phyloP scores from a whole-genome alignment of 2,797 vertebrate species.

The Eulemur mongoz region DNA sequence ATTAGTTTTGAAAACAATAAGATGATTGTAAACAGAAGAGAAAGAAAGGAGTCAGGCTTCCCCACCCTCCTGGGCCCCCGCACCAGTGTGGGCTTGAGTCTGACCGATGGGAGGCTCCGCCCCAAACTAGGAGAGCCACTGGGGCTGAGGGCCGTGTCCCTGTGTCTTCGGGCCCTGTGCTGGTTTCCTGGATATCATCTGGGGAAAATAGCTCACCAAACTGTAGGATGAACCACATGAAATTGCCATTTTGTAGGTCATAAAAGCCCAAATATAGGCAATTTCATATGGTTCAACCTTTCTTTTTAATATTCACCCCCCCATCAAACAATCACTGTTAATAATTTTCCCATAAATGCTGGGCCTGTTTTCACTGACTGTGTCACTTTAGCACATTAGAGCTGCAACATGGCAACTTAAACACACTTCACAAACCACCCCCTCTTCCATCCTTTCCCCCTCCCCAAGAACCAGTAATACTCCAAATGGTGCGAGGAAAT shows the following conservation, averaged over 20 bases:
- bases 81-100: not conserved
- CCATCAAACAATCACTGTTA: not conserved
- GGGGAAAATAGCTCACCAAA: not conserved
- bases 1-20: too few relatives aligned
- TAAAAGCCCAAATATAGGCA: not conserved
- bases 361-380: not conserved
- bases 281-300: not conserved
- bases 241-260: not conserved
- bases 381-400: not conserved
- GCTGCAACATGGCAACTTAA: not conserved
- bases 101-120: not conserved
- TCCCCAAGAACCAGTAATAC: not conserved
- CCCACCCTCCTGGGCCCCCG: too few relatives aligned
- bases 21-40: too few relatives aligned
- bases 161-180: not conserved
- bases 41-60: too few relatives aligned
- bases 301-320: not conserved
- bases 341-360: not conserved
- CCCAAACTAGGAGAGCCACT: too few relatives aligned
- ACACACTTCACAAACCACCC: not conserved
- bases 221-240: not conserved
- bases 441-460: too few relatives aligned
- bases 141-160: not conserved
- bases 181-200: not conserved
- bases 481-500: not conserved